phyloP scores from a whole-genome alignment of 1,140 invertebrate genomes.

The Bombus terrestris region DNA sequence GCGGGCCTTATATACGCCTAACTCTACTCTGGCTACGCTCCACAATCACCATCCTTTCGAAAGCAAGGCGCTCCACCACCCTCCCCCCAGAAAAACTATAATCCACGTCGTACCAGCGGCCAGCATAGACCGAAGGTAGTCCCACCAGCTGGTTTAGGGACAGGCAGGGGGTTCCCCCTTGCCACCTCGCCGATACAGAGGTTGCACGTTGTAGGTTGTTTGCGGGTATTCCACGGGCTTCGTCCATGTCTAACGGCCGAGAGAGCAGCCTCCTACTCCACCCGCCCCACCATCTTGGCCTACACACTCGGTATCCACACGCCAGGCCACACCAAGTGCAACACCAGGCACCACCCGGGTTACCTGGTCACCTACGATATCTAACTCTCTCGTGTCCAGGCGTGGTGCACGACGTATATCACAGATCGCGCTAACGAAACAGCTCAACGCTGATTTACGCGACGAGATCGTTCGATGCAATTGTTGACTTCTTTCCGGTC shows the following conservation, averaged over 20 bases:
- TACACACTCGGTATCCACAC: conserved; percentile 50
- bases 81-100: conserved; percentile 81
- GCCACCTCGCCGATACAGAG: conserved; percentile 30
- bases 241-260: conserved; percentile 48
- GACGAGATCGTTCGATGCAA: background rate
- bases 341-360: conserved; percentile 72
- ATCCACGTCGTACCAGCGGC: conserved; percentile 73
- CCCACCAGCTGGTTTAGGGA: conserved; percentile 57
- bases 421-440: background rate
- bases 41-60: conserved; percentile 84
- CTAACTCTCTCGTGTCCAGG: conserved; percentile 60
- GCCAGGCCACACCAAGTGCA: conserved; percentile 74
- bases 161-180: conserved; percentile 17
- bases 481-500: conserved; percentile 30
- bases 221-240: conserved; percentile 46
- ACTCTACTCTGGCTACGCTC: conserved; percentile 82
- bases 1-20: conserved; percentile 82
- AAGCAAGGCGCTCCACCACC: conserved; percentile 79
- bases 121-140: conserved; percentile 42
- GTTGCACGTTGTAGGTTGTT: conserved; percentile 50
- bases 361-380: conserved; percentile 72
- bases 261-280: conserved; percentile 62
- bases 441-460: background rate
- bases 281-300: conserved; percentile 49
- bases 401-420: conserved; percentile 52